Evolutionary conservation across 2,888 invertebrate genomes (phyloP), one percentile per base, ranked within the genome.

Genomic region (Phyllotreta striolata): DNA sequence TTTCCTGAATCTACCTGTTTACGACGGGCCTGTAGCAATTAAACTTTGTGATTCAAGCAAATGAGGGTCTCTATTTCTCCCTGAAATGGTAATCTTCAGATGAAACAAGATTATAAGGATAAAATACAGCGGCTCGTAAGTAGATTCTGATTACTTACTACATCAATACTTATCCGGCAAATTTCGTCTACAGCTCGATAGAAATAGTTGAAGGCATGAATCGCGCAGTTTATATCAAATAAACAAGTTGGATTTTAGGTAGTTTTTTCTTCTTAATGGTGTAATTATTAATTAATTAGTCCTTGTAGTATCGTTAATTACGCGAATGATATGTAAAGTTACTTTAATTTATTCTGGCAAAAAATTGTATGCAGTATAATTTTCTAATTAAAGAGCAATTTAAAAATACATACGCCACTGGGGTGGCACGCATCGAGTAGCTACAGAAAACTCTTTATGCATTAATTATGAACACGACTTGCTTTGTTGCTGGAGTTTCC

Each of bases 61-160:
- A 52, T 38, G 37, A 52, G 38, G 37, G 51, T 1, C 35, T 13
- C 37, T 14, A 39, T 24, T 40, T 54, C 40, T 40, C 54, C 24
- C n/a, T 54, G 40, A 54, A 54, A 40, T 40, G n/a, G 38, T 13
- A 41, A n/a, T 47, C 47, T 47, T 47, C 24, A 47, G 47, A 47
- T 37, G 34, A 55, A 43, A 43, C 24, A 6, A 43, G 38, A 10
- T 55, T 55, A 43, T 13, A 35, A 40, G 35, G 13, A 40, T 43
- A 35, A 55, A 44, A 12, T n/a, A 6, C 41, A 55, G 34, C 43
- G 7, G 40, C 10, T 47, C 34, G 14, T n/a, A 14, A 44, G 14
- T 13, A 7, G 14, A 44, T 44, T 12, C 4, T 9, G 6, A 10
- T 7, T 44, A 44, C 14, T 10, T 9, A 12, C 44, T 10, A 41